Conservation (phyloP, 2,113 vertebrate species). For the Syngnathus typhle region DNA sequence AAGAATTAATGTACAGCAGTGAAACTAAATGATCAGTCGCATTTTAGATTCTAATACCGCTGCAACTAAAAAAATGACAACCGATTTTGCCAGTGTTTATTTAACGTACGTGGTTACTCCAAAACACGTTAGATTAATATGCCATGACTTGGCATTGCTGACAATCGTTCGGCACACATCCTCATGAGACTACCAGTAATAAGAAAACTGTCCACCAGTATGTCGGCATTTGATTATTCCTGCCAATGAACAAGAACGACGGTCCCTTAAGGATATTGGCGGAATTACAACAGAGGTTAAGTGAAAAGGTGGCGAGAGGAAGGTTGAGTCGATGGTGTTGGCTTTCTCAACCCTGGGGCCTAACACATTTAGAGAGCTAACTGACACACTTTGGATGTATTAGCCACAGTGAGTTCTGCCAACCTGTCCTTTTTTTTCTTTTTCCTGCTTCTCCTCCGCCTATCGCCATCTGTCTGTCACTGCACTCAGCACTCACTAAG, state of each 20-base stretch:
- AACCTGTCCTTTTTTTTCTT: conserved; percentile 47
- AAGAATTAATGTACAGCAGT: neutral
- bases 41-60: neutral
- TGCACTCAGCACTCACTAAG: conserved; percentile 31
- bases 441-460: conserved; percentile 30
- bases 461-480: conserved; percentile 54
- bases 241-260: conserved; percentile 51
- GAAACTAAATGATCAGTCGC: neutral
- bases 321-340: conserved; percentile 63
- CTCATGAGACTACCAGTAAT: conserved; percentile 42
- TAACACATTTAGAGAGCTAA: conserved; percentile 70
- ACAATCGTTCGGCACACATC: conserved; percentile 13
- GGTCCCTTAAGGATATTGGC: conserved; percentile 61
- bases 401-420: conserved; percentile 63
- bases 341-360: conserved; percentile 61
- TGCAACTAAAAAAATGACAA: neutral
- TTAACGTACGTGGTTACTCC: too few species aligned
- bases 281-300: conserved; percentile 60
- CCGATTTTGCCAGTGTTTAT: too few species aligned
- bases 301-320: conserved; percentile 64
- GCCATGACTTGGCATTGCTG: neutral
- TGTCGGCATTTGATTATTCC: conserved; percentile 64
- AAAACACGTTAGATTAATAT: too few species aligned
- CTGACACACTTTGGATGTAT: conserved; percentile 72
- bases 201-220: conserved; percentile 52